A percentile compares a stretch with the other conserved stretches of the same genome.
These are phyloP conservation scores for Melanotus villosus DNA, from an alignment of 2,888 invertebrate genomes.

Conservation along the genomic window DNA sequence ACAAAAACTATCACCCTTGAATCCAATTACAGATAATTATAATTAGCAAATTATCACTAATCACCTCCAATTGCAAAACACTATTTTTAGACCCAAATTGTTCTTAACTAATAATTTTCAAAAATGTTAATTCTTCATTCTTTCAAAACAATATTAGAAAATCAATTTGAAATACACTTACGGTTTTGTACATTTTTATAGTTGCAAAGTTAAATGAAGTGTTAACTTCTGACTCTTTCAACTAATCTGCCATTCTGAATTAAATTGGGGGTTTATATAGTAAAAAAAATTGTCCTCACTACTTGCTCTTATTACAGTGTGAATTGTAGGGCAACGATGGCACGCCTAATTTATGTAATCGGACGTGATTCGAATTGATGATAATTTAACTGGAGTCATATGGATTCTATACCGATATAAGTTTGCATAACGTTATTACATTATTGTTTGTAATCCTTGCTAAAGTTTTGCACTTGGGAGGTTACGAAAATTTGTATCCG, in stretches of 20 bases:
- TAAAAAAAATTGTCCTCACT: constrained; percentile 25
- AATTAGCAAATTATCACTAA: no score
- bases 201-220: background rate
- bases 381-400: background rate
- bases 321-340: background rate
- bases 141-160: no score
- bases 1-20: no score
- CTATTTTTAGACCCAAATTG: no score
- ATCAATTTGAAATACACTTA: no score
- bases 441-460: background rate
- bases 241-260: background rate
- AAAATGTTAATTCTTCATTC: no score
- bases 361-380: background rate
- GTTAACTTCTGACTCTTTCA: background rate
- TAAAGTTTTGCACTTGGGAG: no score
- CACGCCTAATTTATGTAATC: constrained; percentile 14
- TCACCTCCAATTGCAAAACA: no score
- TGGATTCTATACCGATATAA: background rate
- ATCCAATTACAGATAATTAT: no score
- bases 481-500: no score
- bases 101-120: no score
- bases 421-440: background rate
- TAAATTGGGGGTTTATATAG: constrained; percentile 23
- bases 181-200: constrained; percentile 17
- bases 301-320: constrained; percentile 8